These are phyloP conservation scores for Cephus pygmeus DNA, from an alignment of 2,888 invertebrate species.

Conservation along the genomic window DNA sequence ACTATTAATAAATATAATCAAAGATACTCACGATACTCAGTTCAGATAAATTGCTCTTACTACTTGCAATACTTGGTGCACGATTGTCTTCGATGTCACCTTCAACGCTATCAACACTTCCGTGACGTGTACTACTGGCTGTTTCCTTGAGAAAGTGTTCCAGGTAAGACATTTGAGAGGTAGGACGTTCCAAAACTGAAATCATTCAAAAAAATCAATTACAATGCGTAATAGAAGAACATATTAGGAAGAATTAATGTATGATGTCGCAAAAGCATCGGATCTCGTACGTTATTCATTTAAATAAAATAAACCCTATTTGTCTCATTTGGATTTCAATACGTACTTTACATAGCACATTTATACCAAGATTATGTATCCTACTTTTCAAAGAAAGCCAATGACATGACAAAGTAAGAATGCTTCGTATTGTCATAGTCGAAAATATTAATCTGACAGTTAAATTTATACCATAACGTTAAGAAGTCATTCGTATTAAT, in stretches of 20 bases:
- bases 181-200: constrained; percentile 87
- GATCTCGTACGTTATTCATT: background rate
- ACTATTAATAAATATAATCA: constrained; percentile 10
- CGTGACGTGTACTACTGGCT: constrained; percentile 63
- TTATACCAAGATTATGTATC: background rate
- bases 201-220: constrained; percentile 31
- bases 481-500: background rate
- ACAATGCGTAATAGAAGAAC: constrained; percentile 9
- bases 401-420: background rate
- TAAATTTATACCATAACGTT: background rate
- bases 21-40: constrained; percentile 77
- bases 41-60: constrained; percentile 87
- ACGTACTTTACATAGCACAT: background rate
- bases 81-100: constrained; percentile 82
- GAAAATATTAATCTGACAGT: background rate
- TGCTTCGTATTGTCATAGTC: background rate
- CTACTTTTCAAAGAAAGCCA: background rate
- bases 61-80: constrained; percentile 81
- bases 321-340: background rate
- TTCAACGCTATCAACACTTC: constrained; percentile 77
- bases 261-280: constrained; percentile 11
- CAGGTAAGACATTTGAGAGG: constrained; percentile 91
- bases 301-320: background rate
- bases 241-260: constrained; percentile 7
- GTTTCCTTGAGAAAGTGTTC: constrained; percentile 91